Evolutionary conservation across 2,797 vertebrate species (phyloP).

Genomic region (Petrocephalus sullivani): DNA sequence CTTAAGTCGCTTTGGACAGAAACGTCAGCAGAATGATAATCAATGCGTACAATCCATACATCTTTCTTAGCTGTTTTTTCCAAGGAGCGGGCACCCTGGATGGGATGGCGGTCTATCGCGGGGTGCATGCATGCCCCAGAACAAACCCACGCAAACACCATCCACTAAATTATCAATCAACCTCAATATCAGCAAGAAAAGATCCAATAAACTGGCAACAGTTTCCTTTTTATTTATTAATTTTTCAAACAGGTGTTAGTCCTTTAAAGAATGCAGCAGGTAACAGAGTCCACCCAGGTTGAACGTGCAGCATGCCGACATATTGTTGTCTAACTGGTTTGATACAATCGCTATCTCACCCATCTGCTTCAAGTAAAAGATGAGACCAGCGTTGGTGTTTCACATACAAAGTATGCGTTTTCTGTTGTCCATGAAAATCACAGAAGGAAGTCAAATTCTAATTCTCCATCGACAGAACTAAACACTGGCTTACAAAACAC

Average conservation of each 20-base stretch:
- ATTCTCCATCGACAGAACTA: neutral
- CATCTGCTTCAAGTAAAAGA: slow-evolving; percentile 12
- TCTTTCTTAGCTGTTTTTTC: neutral
- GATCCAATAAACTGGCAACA: neutral
- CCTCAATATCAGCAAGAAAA: neutral
- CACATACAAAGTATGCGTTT: slow-evolving; percentile 1
- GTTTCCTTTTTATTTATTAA: slow-evolving; percentile 17
- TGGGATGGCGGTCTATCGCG: neutral
- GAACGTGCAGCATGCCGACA: slow-evolving; percentile 27
- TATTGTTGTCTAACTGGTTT: slow-evolving; percentile 6
- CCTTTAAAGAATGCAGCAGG: slow-evolving; percentile 6
- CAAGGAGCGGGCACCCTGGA: neutral
- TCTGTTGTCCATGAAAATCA: neutral
- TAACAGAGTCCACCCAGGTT: neutral
- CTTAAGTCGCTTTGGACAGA: neutral
- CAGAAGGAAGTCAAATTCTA: neutral
- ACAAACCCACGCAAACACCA: neutral
- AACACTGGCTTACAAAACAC: slow-evolving; percentile 13
- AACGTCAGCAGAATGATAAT: neutral
- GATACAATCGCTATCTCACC: slow-evolving; percentile 15
- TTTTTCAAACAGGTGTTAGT: slow-evolving; percentile 21
- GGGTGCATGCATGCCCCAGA: neutral
- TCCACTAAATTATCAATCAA: neutral
- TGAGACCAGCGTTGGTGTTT: neutral
- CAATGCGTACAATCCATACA: neutral